Percentiles rank a stretch among this genome's conserved stretches.
Evolutionary conservation across 2,888 invertebrate species (phyloP).

Genomic region (Conus canariensis): DNA sequence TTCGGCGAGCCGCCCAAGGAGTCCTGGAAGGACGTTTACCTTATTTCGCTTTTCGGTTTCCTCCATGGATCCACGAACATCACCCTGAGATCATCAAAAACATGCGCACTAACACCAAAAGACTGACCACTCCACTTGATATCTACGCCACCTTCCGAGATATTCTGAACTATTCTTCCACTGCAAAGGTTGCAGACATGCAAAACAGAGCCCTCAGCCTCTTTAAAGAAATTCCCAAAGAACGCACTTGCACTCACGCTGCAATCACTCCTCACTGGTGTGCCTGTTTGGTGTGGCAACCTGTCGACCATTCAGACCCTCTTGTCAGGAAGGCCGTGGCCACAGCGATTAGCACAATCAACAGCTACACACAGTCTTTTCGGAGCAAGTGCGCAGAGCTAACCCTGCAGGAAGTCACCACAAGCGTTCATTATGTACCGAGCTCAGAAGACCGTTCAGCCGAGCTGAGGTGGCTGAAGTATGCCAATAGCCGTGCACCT

Average conservation of each 20-base stretch:
- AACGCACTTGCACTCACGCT: constrained; percentile 91
- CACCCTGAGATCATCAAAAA: constrained; percentile 84
- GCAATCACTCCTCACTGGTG: constrained; percentile 98
- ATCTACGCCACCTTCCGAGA: constrained; percentile 89
- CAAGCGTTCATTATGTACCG: constrained; percentile 84
- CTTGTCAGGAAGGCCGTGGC: constrained; percentile 82
- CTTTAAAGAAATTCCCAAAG: constrained; percentile 81
- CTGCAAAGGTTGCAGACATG: constrained; percentile 38
- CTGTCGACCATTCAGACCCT: constrained; percentile 81
- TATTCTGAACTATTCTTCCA: constrained; percentile 82
- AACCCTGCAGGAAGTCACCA: constrained; percentile 83
- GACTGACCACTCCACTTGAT: constrained; percentile 92
- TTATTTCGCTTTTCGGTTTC: constrained; percentile 89
- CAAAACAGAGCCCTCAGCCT: constrained; percentile 71
- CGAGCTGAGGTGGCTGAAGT: not conserved
- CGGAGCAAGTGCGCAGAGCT: constrained; percentile 70
- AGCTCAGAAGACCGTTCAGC: not conserved
- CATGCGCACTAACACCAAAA: constrained; percentile 83
- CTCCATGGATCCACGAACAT: constrained; percentile 84
- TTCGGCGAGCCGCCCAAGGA: constrained; percentile 92
- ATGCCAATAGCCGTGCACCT: not conserved
- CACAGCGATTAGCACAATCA: constrained; percentile 79
- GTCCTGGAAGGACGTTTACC: constrained; percentile 95
- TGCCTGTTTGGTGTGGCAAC: constrained; percentile 92
- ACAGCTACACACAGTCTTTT: constrained; percentile 83